Conservation (phyloP, 2,888 invertebrate genomes). For the Congeria kusceri region DNA sequence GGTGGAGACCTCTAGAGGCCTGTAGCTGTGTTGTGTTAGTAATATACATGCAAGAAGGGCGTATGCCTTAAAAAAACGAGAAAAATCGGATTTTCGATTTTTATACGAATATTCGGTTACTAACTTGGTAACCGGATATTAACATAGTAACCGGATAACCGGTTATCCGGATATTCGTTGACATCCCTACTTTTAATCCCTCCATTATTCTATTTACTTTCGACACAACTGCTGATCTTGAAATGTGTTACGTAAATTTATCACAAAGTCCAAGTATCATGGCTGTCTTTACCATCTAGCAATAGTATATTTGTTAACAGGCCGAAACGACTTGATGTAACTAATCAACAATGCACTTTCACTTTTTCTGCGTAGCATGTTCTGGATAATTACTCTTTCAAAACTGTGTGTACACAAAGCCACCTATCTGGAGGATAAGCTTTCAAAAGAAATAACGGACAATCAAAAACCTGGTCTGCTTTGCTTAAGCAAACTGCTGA, state of each 20-base stretch:
- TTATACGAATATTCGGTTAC: too few relatives aligned
- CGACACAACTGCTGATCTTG: slow-evolving; percentile 5
- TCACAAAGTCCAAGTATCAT: slow-evolving; percentile 11
- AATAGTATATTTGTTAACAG: slow-evolving; percentile 15
- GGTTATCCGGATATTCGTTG: too few relatives aligned
- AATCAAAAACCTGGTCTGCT: slow-evolving; percentile 30
- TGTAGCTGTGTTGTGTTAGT: too few relatives aligned
- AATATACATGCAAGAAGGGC: too few relatives aligned
- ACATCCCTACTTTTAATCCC: too few relatives aligned
- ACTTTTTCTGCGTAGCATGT: background rate
- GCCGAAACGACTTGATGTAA: slow-evolving; percentile 19
- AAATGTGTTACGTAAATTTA: slow-evolving; percentile 11
- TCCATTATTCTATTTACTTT: background rate
- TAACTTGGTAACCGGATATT: too few relatives aligned
- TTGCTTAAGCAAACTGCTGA: slow-evolving; percentile 17
- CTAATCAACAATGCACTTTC: slow-evolving; percentile 15
- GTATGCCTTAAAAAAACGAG: too few relatives aligned
- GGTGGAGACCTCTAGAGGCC: too few relatives aligned
- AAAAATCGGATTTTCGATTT: too few relatives aligned
- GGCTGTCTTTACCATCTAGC: slow-evolving; percentile 22
- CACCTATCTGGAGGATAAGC: slow-evolving; percentile 31
- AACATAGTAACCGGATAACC: too few relatives aligned
- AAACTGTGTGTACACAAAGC: slow-evolving; percentile 11
- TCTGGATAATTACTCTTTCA: slow-evolving; percentile 24
- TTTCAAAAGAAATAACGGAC: slow-evolving; percentile 8